A percentile compares a stretch with the other conserved stretches of the same genome.
Evolutionary conservation across 2,797 vertebrate genomes (phyloP).

Genomic region (Carcharodon carcharias): DNA sequence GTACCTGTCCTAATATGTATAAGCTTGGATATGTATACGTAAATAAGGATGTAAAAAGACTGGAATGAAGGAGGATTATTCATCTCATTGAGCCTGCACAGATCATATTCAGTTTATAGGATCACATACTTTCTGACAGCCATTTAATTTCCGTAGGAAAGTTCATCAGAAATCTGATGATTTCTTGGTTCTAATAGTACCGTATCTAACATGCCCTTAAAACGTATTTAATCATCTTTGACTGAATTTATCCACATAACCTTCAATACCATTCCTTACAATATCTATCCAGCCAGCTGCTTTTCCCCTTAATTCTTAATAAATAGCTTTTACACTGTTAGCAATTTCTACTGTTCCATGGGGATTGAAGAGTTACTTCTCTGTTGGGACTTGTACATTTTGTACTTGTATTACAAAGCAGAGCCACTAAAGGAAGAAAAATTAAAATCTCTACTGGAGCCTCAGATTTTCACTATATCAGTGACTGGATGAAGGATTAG

Average conservation of each 20-base stretch:
- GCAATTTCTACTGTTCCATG: background rate
- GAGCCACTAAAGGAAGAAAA: background rate
- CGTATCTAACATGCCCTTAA: background rate
- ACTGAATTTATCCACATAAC: background rate
- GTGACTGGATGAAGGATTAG: background rate
- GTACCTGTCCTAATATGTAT: too few relatives aligned
- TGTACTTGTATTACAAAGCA: background rate
- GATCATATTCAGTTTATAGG: background rate
- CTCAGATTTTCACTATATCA: background rate
- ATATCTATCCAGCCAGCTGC: background rate
- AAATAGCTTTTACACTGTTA: background rate
- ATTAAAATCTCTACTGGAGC: background rate
- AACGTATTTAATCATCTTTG: background rate
- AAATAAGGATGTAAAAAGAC: background rate
- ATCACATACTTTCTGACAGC: background rate
- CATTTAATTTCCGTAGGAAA: background rate
- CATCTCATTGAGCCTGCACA: background rate
- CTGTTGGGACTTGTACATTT: background rate
- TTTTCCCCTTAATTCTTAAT: background rate
- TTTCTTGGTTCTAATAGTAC: background rate
- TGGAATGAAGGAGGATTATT: background rate
- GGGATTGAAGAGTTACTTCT: background rate
- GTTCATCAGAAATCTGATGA: background rate
- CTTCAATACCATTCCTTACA: background rate
- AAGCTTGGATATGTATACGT: background rate